Percentiles rank a stretch among this genome's conserved stretches.
These are phyloP conservation scores for Erebia palarica DNA, from an alignment of 2,888 invertebrate genomes.

Conservation along the genomic window DNA sequence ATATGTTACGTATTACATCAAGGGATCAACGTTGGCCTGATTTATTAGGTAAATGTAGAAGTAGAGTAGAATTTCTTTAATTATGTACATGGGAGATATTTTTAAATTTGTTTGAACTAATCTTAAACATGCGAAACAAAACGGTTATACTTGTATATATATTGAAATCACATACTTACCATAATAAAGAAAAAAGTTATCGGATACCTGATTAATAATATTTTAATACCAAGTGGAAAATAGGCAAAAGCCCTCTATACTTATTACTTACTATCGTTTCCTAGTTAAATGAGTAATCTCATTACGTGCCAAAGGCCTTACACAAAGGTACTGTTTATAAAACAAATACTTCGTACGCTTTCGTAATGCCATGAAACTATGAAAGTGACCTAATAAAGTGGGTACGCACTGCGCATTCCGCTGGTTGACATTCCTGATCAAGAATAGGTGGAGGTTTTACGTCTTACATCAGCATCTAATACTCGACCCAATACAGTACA, in stretches of 20 bases:
- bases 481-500: background rate
- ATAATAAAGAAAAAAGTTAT: background rate
- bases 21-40: too few relatives aligned
- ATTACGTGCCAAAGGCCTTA: conserved; percentile 53
- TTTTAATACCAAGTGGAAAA: background rate
- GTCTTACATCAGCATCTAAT: conserved; percentile 18
- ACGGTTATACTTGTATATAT: too few relatives aligned
- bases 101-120: too few relatives aligned
- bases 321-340: conserved; percentile 78
- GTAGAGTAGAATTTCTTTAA: too few relatives aligned
- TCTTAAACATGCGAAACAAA: too few relatives aligned
- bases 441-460: conserved; percentile 20
- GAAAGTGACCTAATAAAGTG: conserved; percentile 28
- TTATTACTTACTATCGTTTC: conserved; percentile 19
- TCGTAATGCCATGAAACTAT: conserved; percentile 47
- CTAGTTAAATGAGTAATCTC: conserved; percentile 39
- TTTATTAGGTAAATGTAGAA: too few relatives aligned
- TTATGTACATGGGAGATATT: too few relatives aligned
- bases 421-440: conserved; percentile 21
- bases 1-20: too few relatives aligned
- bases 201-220: background rate
- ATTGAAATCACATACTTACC: too few relatives aligned
- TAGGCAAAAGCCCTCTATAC: conserved; percentile 18
- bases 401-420: conserved; percentile 26
- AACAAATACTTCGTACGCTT: conserved; percentile 62